Evolutionary conservation across 2,888 invertebrate species (phyloP), one percentile per base, ranked within the genome.

Genomic region (Lepidochitona cinerea): DNA sequence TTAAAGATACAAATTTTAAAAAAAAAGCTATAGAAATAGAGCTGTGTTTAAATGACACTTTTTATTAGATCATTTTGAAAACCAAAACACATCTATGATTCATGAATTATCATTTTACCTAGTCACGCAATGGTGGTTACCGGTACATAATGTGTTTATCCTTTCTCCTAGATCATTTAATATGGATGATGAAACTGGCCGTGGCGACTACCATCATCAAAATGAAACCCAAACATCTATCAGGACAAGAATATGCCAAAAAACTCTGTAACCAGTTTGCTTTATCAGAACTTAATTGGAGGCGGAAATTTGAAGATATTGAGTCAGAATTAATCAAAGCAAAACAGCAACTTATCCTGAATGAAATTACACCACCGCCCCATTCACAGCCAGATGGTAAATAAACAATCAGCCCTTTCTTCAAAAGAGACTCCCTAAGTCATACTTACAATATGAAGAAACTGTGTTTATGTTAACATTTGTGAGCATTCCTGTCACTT

Each of bases 321-420:
- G 74, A 77, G 37, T 65, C 74, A 26, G 76, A 81, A 65, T 70
- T 78, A 14, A 66, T 81, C n/a, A 74, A 75, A 37, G 71, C 78
- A 1, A 74, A 74, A 68, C 81, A 81, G 41, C 70, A 79, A 33
- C 71, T 77, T 32, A 35, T 64, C 5, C 49, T 77, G 18, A 37
- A 53, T 35, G 41, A 68, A 52, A 67, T 68, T 23, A 12, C 37
- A 2, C 1, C 23, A 23, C 49, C 18, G 49, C 23, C 49, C 18
- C n/a, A 49, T 49, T 49, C 49, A 2, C 49, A 18, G 49, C 1
- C 49, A 4, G 49, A 49, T 49, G 49, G 49, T 49, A 49, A 7
- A 23, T 23, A 49, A 7, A 49, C 7, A 49, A n/a, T 49, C 23
- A 23, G 23, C 49, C n/a, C n/a, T n/a, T n/a, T n/a, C n/a, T n/a